phyloP scores from a whole-genome alignment of 2,797 vertebrate genomes.

The Bradypodion pumilum region DNA sequence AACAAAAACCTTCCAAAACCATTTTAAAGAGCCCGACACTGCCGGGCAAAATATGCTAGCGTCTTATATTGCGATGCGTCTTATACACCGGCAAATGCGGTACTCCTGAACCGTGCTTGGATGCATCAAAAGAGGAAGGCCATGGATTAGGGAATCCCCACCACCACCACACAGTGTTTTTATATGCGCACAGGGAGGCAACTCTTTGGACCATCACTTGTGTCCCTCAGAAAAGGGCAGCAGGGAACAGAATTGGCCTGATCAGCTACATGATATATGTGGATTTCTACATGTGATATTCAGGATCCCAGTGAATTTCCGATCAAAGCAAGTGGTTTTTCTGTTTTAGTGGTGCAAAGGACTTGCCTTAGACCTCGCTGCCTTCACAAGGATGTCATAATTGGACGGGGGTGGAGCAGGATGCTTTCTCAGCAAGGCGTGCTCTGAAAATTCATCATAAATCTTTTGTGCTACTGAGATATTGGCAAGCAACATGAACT shows the following conservation, averaged over 20 bases:
- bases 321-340: not conserved
- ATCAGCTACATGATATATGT: not conserved
- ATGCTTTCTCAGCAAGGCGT: conserved; percentile 94
- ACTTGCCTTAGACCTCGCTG: conserved; percentile 88
- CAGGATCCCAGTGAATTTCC: no score
- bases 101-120: not conserved
- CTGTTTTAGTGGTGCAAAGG: not conserved
- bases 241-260: no score
- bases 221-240: no score
- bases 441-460: conserved; percentile 92
- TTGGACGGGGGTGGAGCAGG: conserved; percentile 94
- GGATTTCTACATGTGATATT: not conserved
- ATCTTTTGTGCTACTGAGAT: conserved; percentile 98
- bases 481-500: conserved; percentile 99
- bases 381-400: conserved; percentile 94
- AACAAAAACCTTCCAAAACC: no score
- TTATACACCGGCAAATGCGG: no score
- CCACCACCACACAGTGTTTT: not conserved
- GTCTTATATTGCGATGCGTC: no score
- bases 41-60: no score
- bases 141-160: no score
- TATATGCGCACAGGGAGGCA: not conserved
- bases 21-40: no score
- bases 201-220: no score
- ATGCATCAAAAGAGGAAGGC: not conserved